Base-by-base conservation (phyloP, 2,888 invertebrate species). In the Odontomyia ornata region DNA sequence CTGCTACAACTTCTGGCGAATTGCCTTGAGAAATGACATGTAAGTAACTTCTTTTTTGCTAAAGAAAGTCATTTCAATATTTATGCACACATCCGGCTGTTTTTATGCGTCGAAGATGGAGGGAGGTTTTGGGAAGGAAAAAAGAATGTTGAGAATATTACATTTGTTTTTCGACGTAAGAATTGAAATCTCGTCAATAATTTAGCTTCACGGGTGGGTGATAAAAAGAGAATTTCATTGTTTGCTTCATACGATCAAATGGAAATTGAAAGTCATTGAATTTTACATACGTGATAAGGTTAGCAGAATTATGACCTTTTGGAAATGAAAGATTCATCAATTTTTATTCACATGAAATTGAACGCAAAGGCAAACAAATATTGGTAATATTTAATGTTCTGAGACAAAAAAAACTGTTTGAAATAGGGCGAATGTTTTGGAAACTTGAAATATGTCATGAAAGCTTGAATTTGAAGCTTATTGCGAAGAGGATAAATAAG, bases 21-120 rank as follows among this genome's bases (percentile, higher is more conserved):
- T 15, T 18, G 27, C 62, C 62, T 62, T 62, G 62, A 62, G 13
- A 62, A 27, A 25, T 62, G 27, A 27, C 36, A 36, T 52, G 52
- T 52, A 15, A 52, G 15, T 7, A 9, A n/a, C 52, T 13, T 43
- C 5, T 43, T 43, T 43, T 43, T 52, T 18, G 15, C 18, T n/a
- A 4, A 52, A 52, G 52, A 52, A 52, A 52, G 52, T 52, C 15
- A n/a, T 9, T 36, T 36, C 36, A 36, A 36, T 15, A 15, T n/a
- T 52, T 15, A 52, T 52, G 15, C 18, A 52, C 52, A 52, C 18
- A 52, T 52, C 52, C 52, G 52, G 52, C 18, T 52, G 18, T 52
- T 52, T 52, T 3, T 15, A 15, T 13, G 13, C 52, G 13, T 13
- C 18, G 52, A n/a, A 18, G 18, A 15, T 7, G 52, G 52, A n/a